A percentile compares a stretch with the other conserved stretches of the same genome.
phyloP scores from a whole-genome alignment of 2,888 invertebrate genomes.

The Nomada hirtipes region DNA sequence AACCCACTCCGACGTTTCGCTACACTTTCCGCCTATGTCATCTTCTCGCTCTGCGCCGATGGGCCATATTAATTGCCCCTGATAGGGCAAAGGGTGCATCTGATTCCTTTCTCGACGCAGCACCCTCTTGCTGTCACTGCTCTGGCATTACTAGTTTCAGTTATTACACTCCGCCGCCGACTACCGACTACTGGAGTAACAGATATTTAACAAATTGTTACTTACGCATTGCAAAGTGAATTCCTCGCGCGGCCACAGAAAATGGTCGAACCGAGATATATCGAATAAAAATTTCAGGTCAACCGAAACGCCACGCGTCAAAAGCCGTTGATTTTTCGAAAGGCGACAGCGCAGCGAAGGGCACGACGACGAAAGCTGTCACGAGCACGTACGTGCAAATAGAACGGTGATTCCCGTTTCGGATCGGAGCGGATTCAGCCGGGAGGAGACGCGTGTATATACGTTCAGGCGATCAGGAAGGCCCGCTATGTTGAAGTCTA shows the following conservation, averaged over 20 bases:
- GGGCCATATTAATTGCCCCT: not conserved
- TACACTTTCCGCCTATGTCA: slow-evolving; percentile 28
- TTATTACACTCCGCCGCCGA: not conserved
- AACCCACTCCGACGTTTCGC: slow-evolving; percentile 35
- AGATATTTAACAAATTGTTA: not conserved
- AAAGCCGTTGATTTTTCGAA: not conserved
- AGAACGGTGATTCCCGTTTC: slow-evolving; percentile 75
- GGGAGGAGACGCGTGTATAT: slow-evolving; percentile 57
- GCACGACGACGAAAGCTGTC: slow-evolving; percentile 66
- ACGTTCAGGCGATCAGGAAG: slow-evolving; percentile 36
- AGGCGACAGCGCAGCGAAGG: too few species aligned
- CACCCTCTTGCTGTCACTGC: not conserved
- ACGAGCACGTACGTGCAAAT: slow-evolving; percentile 73
- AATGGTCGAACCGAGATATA: too few species aligned
- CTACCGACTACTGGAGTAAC: not conserved
- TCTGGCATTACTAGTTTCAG: not conserved
- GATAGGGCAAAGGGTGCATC: not conserved
- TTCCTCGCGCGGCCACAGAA: too few species aligned
- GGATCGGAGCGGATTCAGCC: slow-evolving; percentile 74
- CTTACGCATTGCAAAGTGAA: too few species aligned
- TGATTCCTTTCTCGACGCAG: not conserved
- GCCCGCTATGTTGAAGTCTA: slow-evolving; percentile 42
- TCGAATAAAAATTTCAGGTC: not conserved
- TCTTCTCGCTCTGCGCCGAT: not conserved
- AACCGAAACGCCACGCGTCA: not conserved